A percentile compares a stretch with the other conserved stretches of the same genome.
phyloP scores from a whole-genome alignment of 2,797 vertebrate species.

The Danio tinwini region DNA sequence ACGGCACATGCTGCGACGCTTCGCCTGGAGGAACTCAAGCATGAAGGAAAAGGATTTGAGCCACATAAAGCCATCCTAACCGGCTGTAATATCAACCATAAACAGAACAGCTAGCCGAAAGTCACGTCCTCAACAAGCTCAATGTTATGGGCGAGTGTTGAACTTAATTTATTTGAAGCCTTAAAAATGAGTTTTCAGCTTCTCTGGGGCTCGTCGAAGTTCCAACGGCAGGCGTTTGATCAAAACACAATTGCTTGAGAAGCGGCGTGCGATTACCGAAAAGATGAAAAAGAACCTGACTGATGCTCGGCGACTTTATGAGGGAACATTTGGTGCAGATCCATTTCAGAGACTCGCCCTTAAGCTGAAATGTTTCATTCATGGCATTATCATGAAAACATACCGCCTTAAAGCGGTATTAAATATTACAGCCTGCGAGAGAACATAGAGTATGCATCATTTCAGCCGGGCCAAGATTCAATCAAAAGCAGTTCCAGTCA shows the following conservation, averaged over 20 bases:
- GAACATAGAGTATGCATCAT: conserved; percentile 29
- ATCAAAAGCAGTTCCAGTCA: conserved; percentile 40
- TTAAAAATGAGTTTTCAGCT: conserved; percentile 51
- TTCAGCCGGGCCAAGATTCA: conserved; percentile 19
- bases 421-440: conserved; percentile 23
- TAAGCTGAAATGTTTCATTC: conserved; percentile 47
- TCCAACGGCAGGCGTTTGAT: conserved; percentile 40
- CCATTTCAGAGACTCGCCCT: conserved; percentile 32
- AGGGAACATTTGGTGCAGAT: conserved; percentile 29
- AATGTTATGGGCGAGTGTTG: conserved; percentile 41
- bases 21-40: conserved; percentile 25
- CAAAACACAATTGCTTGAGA: conserved; percentile 51
- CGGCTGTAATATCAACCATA: conserved; percentile 49
- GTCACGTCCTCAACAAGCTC: conserved; percentile 21
- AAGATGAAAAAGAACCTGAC: conserved; percentile 54
- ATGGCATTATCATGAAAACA: conserved; percentile 40
- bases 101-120: conserved; percentile 47
- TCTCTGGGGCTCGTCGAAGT: conserved; percentile 49
- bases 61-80: conserved; percentile 42
- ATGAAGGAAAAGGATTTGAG: conserved; percentile 45
- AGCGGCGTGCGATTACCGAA: conserved; percentile 43
- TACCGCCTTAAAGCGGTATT: conserved; percentile 22
- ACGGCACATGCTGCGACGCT: conserved; percentile 35
- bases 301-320: conserved; percentile 24
- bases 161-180: conserved; percentile 48